phyloP scores from a whole-genome alignment of 2,888 invertebrate species.

The Apeira syringaria region DNA sequence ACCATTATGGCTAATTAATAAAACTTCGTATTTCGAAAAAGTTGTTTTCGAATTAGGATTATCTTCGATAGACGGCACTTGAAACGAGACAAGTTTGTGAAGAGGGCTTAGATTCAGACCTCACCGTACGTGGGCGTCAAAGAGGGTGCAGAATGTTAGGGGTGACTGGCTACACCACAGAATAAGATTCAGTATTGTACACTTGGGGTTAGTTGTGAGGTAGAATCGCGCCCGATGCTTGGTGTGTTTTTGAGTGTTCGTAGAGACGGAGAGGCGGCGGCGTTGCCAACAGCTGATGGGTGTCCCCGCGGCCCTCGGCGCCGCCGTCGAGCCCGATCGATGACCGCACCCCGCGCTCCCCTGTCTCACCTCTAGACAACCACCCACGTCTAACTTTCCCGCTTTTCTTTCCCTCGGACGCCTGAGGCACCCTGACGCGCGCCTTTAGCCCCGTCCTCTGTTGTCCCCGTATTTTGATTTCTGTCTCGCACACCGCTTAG shows the following conservation, averaged over 20 bases:
- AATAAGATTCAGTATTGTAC: conserved; percentile 4
- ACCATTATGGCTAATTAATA: conserved; percentile 10
- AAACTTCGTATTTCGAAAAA: conserved; percentile 6
- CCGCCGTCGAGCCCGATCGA: conserved; percentile 65
- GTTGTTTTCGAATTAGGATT: conserved; percentile 8
- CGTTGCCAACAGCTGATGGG: conserved; percentile 73
- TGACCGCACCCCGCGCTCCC: conserved; percentile 67
- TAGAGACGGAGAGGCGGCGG: conserved; percentile 41
- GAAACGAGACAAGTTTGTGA: conserved; percentile 30
- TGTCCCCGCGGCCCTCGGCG: conserved; percentile 53
- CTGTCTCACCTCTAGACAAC: conserved; percentile 59
- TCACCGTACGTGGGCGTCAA: conserved; percentile 25
- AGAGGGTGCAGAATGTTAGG: conserved; percentile 27
- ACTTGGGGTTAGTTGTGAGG: conserved; percentile 25
- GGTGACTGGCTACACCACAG: conserved; percentile 15
- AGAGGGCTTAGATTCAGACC: conserved; percentile 27
- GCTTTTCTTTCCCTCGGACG: conserved; percentile 69
- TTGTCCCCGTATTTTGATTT: conserved; percentile 49
- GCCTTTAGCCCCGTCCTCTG: conserved; percentile 35
- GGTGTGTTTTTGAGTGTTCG: conserved; percentile 11
- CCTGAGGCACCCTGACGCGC: conserved; percentile 36
- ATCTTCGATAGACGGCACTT: conserved; percentile 22
- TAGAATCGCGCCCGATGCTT: conserved; percentile 24
- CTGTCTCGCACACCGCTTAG: conserved; percentile 33
- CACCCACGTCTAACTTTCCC: conserved; percentile 67